These are phyloP conservation scores for Caenorhabditis wallacei DNA, from an alignment of 2,888 invertebrate species.

Conservation along the genomic window DNA sequence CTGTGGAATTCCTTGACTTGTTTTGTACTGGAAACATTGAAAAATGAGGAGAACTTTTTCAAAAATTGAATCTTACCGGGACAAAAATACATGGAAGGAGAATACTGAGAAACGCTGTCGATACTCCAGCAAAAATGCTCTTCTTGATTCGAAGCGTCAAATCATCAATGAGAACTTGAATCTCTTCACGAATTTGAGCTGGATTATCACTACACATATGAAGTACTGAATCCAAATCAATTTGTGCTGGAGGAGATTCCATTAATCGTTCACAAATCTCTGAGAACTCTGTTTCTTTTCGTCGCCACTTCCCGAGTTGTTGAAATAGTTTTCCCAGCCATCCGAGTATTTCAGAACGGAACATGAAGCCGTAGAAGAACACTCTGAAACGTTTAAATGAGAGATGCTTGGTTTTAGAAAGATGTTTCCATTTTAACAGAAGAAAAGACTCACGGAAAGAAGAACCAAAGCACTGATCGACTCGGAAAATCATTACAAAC, in stretches of 20 bases:
- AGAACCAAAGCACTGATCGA: conserved; percentile 90
- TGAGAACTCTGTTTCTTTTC: conserved; percentile 51
- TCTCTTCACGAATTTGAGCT: conserved; percentile 88
- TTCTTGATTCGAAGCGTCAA: conserved; percentile 93
- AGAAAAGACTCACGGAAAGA: conserved; percentile 90
- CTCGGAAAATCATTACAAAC: conserved; percentile 89
- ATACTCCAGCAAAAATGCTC: conserved; percentile 90
- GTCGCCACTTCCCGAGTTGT: conserved; percentile 41
- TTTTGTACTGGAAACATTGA: conserved; percentile 71
- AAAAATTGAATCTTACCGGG: too few relatives aligned
- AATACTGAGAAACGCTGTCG: conserved; percentile 92
- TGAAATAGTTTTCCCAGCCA: conserved; percentile 43
- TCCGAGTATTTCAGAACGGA: conserved; percentile 65
- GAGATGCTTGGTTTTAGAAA: too few relatives aligned
- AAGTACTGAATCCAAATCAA: conserved; percentile 75
- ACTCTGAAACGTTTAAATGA: too few relatives aligned
- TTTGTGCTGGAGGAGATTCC: conserved; percentile 67
- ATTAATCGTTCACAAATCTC: conserved; percentile 60
- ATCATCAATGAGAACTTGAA: conserved; percentile 90
- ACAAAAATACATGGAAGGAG: conserved; percentile 94
- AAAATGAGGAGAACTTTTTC: neutral
- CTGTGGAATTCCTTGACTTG: conserved; percentile 74
- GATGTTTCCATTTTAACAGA: too few relatives aligned
- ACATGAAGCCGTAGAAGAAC: conserved; percentile 82
- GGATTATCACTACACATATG: conserved; percentile 78